phyloP scores from a whole-genome alignment of 1,140 invertebrate species.

The Calliopsis andreniformis region DNA sequence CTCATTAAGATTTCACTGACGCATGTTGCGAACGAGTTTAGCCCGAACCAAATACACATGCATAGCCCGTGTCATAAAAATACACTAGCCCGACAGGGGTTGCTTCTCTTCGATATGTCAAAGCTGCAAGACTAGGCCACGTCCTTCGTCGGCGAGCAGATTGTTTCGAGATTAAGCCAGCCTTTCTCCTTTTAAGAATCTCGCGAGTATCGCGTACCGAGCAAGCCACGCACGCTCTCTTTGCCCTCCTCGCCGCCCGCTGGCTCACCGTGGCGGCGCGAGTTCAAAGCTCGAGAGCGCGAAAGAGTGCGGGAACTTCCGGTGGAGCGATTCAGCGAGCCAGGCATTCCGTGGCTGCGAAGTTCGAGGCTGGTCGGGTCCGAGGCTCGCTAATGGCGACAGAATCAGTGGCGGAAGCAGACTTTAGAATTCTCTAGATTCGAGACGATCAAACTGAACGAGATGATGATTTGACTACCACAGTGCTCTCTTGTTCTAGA shows the following conservation, averaged over 20 bases:
- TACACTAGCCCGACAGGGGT: not conserved
- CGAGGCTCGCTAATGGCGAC: conserved; percentile 48
- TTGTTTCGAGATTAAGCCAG: no score
- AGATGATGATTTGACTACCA: conserved; percentile 25
- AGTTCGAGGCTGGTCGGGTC: conserved; percentile 38
- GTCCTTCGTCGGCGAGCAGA: conserved; percentile 32
- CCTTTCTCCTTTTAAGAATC: conserved; percentile 30
- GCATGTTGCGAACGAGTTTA: not conserved
- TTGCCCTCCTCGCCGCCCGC: not conserved
- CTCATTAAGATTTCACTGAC: conserved; percentile 39
- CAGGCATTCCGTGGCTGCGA: conserved; percentile 49
- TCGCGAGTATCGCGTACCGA: conserved; percentile 51
- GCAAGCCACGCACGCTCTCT: conserved; percentile 12
- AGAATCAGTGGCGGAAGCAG: conserved; percentile 70
- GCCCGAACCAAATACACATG: conserved; percentile 40
- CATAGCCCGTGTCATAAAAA: conserved; percentile 35
- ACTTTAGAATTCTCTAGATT: conserved; percentile 39
- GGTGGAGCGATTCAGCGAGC: conserved; percentile 62
- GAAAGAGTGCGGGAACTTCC: conserved; percentile 72
- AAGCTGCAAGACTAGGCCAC: conserved; percentile 28
- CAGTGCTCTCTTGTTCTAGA: no score
- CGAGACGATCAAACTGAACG: conserved; percentile 59
- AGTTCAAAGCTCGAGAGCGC: conserved; percentile 66
- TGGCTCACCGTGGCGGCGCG: conserved; percentile 29
- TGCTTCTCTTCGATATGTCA: conserved; percentile 3